Percentiles rank a stretch among this genome's conserved stretches.
phyloP scores from a whole-genome alignment of 2,797 vertebrate species.

The Falco cherrug region DNA sequence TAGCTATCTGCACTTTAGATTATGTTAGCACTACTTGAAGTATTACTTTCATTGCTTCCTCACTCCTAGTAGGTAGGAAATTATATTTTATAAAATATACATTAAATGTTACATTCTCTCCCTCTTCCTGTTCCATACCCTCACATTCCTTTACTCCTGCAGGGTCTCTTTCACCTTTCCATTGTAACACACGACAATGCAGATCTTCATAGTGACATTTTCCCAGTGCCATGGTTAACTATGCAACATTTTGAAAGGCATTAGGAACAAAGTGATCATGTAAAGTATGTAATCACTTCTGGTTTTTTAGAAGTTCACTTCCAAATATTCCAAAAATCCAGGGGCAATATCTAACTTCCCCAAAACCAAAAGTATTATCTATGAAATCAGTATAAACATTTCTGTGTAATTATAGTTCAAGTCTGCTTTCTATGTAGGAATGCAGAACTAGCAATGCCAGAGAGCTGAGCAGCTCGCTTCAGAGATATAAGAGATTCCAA shows the following conservation, averaged over 20 bases:
- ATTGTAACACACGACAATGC: fast-evolving
- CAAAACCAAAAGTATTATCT: not conserved
- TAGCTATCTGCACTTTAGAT: slow-evolving; percentile 31
- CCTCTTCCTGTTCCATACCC: not conserved
- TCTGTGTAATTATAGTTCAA: not conserved
- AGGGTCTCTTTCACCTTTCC: fast-evolving
- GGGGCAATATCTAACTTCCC: not conserved
- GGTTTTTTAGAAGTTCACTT: not conserved
- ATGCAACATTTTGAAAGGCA: not conserved
- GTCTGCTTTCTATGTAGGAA: not conserved
- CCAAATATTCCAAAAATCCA: not conserved
- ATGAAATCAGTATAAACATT: not conserved
- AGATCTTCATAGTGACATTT: not conserved
- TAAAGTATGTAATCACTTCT: not conserved
- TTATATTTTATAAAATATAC: not conserved
- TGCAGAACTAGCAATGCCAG: not conserved
- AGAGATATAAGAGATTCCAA: not conserved
- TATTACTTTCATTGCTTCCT: not conserved
- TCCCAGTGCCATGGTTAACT: not conserved
- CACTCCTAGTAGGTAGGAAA: not conserved
- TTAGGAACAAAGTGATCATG: not conserved
- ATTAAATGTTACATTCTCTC: not conserved
- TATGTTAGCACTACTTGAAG: not conserved
- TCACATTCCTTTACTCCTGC: not conserved
- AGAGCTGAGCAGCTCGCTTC: not conserved